A percentile compares a stretch with the other conserved stretches of the same genome.
Evolutionary conservation across 1,140 invertebrate species (phyloP).

Genomic region (Eubasilissa regina): DNA sequence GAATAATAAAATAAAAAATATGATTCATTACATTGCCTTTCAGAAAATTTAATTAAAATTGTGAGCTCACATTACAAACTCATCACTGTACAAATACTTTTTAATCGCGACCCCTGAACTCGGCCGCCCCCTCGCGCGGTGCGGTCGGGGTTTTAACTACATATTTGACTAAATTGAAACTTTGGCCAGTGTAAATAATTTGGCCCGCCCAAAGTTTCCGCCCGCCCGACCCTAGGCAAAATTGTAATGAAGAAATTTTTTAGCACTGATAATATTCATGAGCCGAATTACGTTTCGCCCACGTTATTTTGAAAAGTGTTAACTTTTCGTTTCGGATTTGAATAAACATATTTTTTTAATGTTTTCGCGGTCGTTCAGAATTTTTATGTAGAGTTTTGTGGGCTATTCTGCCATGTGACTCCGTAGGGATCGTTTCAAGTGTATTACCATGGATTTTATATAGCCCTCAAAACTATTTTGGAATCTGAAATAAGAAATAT

Average conservation of each 20-base stretch:
- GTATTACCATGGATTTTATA: too few species aligned
- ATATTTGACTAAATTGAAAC: constrained; percentile 52
- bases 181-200: constrained; percentile 43
- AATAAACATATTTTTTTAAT: not conserved
- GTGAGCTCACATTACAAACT: too few species aligned
- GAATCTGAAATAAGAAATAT: too few species aligned
- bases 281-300: constrained; percentile 19
- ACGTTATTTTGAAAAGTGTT: not conserved
- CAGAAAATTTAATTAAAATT: too few species aligned
- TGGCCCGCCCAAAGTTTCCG: not conserved
- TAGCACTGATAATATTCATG: constrained; percentile 27
- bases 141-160: constrained; percentile 41
- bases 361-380: not conserved
- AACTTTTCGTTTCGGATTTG: not conserved
- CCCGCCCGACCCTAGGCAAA: not conserved
- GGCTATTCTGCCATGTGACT: too few species aligned
- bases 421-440: too few species aligned
- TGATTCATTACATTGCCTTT: too few species aligned
- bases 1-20: too few species aligned
- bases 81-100: too few species aligned
- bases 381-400: too few species aligned
- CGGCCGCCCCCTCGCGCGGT: not conserved
- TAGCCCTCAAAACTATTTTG: too few species aligned
- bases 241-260: constrained; percentile 20
- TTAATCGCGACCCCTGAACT: too few species aligned